phyloP scores from a whole-genome alignment of 1,140 invertebrate genomes.

The Drosophila virilis region DNA sequence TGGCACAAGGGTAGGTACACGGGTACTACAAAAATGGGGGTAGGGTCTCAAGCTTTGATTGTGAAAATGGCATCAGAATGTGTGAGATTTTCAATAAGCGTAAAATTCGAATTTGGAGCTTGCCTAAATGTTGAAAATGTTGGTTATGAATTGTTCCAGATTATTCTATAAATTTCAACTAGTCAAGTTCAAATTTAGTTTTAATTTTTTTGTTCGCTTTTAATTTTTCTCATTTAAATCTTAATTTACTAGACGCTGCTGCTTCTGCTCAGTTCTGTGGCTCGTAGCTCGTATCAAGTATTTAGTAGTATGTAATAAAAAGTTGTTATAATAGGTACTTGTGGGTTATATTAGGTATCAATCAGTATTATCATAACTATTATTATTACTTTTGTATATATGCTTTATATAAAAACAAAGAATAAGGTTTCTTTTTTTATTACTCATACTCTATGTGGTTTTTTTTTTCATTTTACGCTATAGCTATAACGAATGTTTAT shows the following conservation, averaged over 20 bases:
- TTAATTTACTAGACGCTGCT: slow-evolving; percentile 55
- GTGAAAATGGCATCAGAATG: slow-evolving; percentile 14
- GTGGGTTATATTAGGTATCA: slow-evolving; percentile 72
- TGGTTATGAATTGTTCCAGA: slow-evolving; percentile 26
- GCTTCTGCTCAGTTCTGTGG: slow-evolving; percentile 74
- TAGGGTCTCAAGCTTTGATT: slow-evolving; percentile 38
- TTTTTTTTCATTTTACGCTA: slow-evolving; percentile 18
- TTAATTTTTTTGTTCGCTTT: not conserved
- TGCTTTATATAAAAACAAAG: slow-evolving; percentile 53
- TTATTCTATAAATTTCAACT: slow-evolving; percentile 63
- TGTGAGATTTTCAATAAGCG: not conserved
- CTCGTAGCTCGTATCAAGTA: slow-evolving; percentile 73
- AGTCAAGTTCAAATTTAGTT: slow-evolving; percentile 54
- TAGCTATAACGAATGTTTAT: slow-evolving; percentile 60
- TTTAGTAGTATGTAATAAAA: slow-evolving; percentile 69
- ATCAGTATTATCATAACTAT: slow-evolving; percentile 41
- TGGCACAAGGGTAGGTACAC: slow-evolving; percentile 56
- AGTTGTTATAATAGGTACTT: slow-evolving; percentile 74
- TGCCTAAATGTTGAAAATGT: slow-evolving; percentile 41
- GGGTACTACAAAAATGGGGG: slow-evolving; percentile 45
- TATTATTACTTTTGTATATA: slow-evolving; percentile 21
- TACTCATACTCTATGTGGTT: slow-evolving; percentile 30
- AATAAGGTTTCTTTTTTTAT: slow-evolving; percentile 13
- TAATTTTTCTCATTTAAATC: slow-evolving; percentile 34
- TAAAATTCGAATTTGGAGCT: slow-evolving; percentile 23